Evolutionary conservation across 2,113 vertebrate species (phyloP).

Genomic region (Phaethornis superciliosus): DNA sequence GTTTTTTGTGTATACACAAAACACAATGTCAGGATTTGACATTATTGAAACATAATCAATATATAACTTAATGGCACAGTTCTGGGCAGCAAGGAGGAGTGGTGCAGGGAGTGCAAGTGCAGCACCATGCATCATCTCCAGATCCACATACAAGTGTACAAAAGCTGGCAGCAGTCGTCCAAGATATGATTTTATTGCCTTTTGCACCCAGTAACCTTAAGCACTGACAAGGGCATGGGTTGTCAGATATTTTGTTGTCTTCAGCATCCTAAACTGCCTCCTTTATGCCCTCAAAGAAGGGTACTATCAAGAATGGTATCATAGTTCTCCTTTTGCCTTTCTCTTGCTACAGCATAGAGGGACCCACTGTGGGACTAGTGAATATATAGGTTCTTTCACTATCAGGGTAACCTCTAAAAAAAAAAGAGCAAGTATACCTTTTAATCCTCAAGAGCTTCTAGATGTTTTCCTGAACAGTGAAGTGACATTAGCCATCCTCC

Average conservation of each 20-base stretch:
- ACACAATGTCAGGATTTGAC: not conserved
- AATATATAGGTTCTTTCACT: not conserved
- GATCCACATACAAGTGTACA: too few species aligned
- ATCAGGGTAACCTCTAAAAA: not conserved
- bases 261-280: not conserved
- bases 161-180: too few species aligned
- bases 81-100: too few species aligned
- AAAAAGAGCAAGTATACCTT: not conserved
- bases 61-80: not conserved
- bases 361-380: not conserved
- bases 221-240: not conserved
- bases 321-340: not conserved
- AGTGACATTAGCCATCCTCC: not conserved
- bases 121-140: too few species aligned
- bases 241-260: not conserved
- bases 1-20: not conserved
- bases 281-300: not conserved
- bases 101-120: too few species aligned
- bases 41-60: not conserved
- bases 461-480: not conserved
- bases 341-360: not conserved
- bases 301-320: not conserved
- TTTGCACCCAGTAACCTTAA: not conserved
- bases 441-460: not conserved
- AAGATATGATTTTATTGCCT: not conserved